Evolutionary conservation across 64 coral and sea anemone species (phyloP), one percentile per base, ranked within the genome.

Genomic region (Actinia equina): DNA sequence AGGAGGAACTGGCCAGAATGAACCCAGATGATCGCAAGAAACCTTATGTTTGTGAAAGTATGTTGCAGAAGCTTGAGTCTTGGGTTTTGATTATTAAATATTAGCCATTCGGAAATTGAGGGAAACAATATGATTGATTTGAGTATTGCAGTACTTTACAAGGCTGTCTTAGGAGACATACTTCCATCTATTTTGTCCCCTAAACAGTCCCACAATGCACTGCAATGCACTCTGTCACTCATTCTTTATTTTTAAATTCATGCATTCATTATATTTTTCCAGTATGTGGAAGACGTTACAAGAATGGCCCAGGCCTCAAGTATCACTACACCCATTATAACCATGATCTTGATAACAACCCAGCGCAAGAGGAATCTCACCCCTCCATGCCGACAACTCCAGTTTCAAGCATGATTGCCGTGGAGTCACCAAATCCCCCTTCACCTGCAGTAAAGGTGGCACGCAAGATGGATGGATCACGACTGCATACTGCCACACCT

Each of bases 261-360:
- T 46, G 44, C 16, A 17, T 45, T 69, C 9, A 69, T 69, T 18
- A 37, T 37, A 37, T 26, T 69, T n/a, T 69, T 10, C 83, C 67
- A 98, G 96, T 98, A 87, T 98, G 96, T 93, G 96, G 96, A 9
- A 93, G 92, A 70, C 93, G 96, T 4, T 98, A 98, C 85, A 98
- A 98, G 86, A 99, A 99, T 86, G 97, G 97, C 42, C 97, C 97
- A 64, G 97, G 97, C 42, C 84, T 99, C 2, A 99, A 99, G 65
- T 99, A 99, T 77, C 97, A 95, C 26, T 99, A 99, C 57, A 95
- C 97, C 3, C 93, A 99, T 74, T 99, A 93, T 59, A 99, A 95
- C 74, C 97, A 99, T 41, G 93, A 99, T 20, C 97, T 93, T 55
- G 93, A 95, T 17, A 59, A 63, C 20, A 41, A 60, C n/a, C 69